phyloP scores from a whole-genome alignment of 92 coral and sea anemone species.

The Palythoa heliodiscus region DNA sequence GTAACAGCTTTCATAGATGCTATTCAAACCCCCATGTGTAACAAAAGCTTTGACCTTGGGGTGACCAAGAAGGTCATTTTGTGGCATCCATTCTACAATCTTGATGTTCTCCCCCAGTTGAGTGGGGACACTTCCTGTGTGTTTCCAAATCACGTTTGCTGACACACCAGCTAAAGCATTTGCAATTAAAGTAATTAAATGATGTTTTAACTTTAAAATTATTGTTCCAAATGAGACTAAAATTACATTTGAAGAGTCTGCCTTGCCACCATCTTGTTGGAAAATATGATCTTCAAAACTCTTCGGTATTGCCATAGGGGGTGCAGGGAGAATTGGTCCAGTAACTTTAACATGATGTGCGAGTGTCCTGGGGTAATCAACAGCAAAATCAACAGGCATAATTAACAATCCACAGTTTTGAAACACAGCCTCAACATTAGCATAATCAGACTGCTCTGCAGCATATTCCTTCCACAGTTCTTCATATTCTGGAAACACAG shows the following conservation, averaged over 20 bases:
- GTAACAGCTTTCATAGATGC: constrained; percentile 65
- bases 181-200: constrained; percentile 12
- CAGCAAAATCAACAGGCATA: constrained; percentile 77
- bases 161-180: constrained; percentile 1
- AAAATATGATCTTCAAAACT: constrained; percentile 57
- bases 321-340: constrained; percentile 84
- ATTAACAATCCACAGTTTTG: constrained; percentile 66
- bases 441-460: constrained; percentile 52
- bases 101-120: constrained; percentile 58
- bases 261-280: background rate
- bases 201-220: constrained; percentile 61
- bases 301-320: constrained; percentile 55
- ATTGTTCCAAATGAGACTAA: constrained; percentile 86
- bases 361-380: constrained; percentile 72
- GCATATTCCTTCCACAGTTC: constrained; percentile 72
- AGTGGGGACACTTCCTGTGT: constrained; percentile 21
- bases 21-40: constrained; percentile 85
- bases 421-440: constrained; percentile 60
- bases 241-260: constrained; percentile 41
- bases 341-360: constrained; percentile 80
- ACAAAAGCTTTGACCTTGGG: constrained; percentile 70
- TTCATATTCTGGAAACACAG: constrained; percentile 57
- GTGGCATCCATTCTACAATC: constrained; percentile 51
- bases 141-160: constrained; percentile 38
- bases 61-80: constrained; percentile 81